Evolutionary conservation across 2,113 vertebrate genomes (phyloP).

Genomic region (Xiphophorus maculatus): DNA sequence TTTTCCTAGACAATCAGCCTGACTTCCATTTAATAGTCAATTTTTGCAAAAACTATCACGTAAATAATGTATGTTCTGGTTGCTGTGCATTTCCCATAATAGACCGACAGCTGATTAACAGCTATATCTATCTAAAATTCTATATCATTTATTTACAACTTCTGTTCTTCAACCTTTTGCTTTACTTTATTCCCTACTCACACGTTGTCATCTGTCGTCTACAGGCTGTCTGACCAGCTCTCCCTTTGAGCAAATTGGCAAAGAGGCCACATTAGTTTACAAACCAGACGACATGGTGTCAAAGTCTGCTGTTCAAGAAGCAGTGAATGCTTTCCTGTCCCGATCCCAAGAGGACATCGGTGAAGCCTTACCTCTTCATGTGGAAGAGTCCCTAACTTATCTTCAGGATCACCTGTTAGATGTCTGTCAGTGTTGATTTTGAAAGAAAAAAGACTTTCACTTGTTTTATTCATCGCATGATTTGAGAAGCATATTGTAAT

Average conservation of each 20-base stretch:
- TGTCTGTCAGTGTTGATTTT: constrained; percentile 62
- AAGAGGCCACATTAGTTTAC: constrained; percentile 66
- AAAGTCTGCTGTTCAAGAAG: constrained; percentile 73
- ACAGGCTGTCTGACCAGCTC: constrained; percentile 68
- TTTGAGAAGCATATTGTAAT: not conserved
- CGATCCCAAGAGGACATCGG: constrained; percentile 78
- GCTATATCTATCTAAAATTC: too few relatives aligned
- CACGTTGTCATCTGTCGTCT: not conserved
- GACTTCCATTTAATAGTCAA: too few relatives aligned
- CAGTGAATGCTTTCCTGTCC: constrained; percentile 76
- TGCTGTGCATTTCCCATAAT: too few relatives aligned
- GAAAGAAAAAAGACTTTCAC: not conserved
- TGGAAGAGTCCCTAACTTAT: constrained; percentile 81
- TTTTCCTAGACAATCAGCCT: too few relatives aligned
- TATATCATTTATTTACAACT: not conserved
- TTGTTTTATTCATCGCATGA: not conserved
- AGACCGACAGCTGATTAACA: too few relatives aligned
- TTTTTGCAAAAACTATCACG: too few relatives aligned
- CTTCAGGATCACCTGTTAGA: constrained; percentile 78
- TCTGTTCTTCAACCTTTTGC: not conserved
- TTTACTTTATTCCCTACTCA: not conserved
- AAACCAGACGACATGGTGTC: constrained; percentile 79
- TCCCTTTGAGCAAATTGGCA: constrained; percentile 51
- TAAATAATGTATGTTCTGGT: too few relatives aligned
- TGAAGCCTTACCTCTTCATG: constrained; percentile 77